Evolutionary conservation across 1,140 invertebrate genomes (phyloP).

Genomic region (Dermatophagoides farinae): DNA sequence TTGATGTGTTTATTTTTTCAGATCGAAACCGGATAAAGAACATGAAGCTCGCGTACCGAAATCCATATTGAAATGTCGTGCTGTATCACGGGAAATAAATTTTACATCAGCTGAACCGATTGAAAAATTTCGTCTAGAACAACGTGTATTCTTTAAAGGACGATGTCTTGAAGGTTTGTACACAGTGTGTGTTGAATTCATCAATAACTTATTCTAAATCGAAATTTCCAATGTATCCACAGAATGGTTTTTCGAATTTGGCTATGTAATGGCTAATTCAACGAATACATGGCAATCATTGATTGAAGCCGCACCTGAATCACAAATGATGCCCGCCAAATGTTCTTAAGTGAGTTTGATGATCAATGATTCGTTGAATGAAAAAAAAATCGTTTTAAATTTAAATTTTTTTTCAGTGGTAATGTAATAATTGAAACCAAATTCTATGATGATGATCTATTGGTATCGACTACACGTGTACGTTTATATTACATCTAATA

Average conservation of each 20-base stretch:
- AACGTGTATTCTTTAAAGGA: conserved; percentile 58
- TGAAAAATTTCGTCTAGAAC: conserved; percentile 90
- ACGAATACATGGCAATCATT: conserved; percentile 98
- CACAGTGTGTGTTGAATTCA: no score
- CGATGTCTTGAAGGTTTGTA: conserved; percentile 34
- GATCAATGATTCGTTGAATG: conserved; percentile 3
- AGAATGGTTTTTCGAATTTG: conserved; percentile 99
- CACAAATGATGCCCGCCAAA: conserved; percentile 99
- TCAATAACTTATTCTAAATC: no score
- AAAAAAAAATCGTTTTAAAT: conserved; percentile 14
- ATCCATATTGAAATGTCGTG: conserved; percentile 79
- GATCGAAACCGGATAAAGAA: conserved; percentile 60
- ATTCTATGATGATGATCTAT: conserved; percentile 85
- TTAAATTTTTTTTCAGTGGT: conserved; percentile 46
- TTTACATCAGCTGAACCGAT: conserved; percentile 90
- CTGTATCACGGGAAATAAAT: conserved; percentile 91
- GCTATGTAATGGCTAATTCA: conserved; percentile 92
- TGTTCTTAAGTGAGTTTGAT: conserved; percentile 53
- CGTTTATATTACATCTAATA: conserved; percentile 77
- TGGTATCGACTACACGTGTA: conserved; percentile 84
- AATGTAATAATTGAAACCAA: conserved; percentile 97
- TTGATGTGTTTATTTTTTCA: conserved; percentile 25
- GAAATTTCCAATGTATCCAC: conserved; percentile 6
- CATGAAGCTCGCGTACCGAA: conserved; percentile 93
- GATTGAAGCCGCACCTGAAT: conserved; percentile 94